phyloP scores from a whole-genome alignment of 35 echinoderm and acorn worm genomes.

The Strongylocentrotus purpuratus region DNA sequence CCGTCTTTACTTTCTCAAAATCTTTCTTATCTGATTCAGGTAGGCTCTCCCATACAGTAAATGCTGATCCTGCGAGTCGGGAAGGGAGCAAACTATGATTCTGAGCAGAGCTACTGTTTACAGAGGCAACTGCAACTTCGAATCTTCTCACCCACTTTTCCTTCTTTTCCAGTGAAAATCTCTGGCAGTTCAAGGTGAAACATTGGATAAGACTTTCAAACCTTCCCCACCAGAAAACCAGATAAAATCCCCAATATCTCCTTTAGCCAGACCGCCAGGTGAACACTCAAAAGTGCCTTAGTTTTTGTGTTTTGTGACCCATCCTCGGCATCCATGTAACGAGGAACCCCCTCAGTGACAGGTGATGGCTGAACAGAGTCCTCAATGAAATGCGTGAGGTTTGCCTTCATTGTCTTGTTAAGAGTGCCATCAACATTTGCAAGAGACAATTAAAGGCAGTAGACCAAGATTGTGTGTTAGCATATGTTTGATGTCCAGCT shows the following conservation, averaged over 20 bases:
- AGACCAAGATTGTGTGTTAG: constrained; percentile 60
- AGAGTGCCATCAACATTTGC: constrained; percentile 48
- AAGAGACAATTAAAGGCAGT: constrained; percentile 48
- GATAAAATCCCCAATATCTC: no score
- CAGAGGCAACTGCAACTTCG: not conserved
- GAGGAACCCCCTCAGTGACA: not conserved
- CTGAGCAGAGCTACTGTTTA: not conserved
- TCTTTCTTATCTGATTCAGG: constrained; percentile 32
- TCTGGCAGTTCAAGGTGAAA: not conserved
- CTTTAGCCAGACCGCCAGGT: no score
- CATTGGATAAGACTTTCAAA: not conserved
- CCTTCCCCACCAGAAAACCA: no score
- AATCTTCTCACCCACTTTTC: constrained; percentile 27
- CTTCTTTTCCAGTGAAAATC: not conserved
- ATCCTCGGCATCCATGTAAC: not conserved
- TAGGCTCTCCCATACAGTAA: constrained; percentile 29
- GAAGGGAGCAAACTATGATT: not conserved
- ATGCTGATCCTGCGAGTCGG: constrained; percentile 12
- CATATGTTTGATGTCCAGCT: constrained; percentile 49
- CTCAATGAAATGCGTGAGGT: constrained; percentile 34
- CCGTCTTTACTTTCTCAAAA: not conserved
- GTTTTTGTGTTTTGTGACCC: no score
- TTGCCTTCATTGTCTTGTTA: constrained; percentile 58
- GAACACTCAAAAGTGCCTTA: no score
- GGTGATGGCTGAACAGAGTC: not conserved